Evolutionary conservation across 2,113 vertebrate species (phyloP).

Genomic region (Cryptomyrus ogoouensis): DNA sequence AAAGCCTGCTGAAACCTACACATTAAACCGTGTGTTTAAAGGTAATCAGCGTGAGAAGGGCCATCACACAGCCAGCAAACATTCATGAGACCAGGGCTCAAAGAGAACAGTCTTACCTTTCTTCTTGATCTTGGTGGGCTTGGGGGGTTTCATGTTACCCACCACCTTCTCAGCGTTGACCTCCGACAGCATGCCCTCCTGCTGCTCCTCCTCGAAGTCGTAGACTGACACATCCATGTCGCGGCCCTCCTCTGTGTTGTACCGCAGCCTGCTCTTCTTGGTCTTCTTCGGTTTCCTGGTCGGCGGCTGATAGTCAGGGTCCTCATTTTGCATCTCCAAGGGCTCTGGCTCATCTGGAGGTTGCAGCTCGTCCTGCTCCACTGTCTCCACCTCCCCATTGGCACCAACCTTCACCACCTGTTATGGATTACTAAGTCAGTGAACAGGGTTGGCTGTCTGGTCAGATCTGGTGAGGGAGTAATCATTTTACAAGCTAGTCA

Average conservation of each 20-base stretch:
- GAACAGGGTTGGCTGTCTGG: background rate
- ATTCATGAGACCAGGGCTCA: background rate
- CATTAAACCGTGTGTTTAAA: background rate
- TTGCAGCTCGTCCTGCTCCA: conserved; percentile 82
- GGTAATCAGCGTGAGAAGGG: background rate
- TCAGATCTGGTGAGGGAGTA: background rate
- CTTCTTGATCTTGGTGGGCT: conserved; percentile 98
- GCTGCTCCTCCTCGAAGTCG: conserved; percentile 95
- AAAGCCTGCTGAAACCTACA: background rate
- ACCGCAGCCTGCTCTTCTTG: conserved; percentile 90
- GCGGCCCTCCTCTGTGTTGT: conserved; percentile 83
- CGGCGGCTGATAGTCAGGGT: conserved; percentile 91
- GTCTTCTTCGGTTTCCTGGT: conserved; percentile 81
- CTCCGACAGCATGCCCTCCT: conserved; percentile 89
- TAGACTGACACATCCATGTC: conserved; percentile 96
- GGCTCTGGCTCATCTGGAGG: conserved; percentile 30
- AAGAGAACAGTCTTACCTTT: conserved; percentile 67
- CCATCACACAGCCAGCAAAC: background rate
- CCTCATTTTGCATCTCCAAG: conserved; percentile 65
- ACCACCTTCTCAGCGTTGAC: conserved; percentile 97
- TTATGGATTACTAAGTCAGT: background rate
- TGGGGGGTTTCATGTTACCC: conserved; percentile 96
- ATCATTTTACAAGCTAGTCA: background rate
- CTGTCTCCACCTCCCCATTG: conserved; percentile 92
- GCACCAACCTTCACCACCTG: conserved; percentile 92